phyloP scores from a whole-genome alignment of 2,113 vertebrate genomes.

The Solenodon paradoxus region DNA sequence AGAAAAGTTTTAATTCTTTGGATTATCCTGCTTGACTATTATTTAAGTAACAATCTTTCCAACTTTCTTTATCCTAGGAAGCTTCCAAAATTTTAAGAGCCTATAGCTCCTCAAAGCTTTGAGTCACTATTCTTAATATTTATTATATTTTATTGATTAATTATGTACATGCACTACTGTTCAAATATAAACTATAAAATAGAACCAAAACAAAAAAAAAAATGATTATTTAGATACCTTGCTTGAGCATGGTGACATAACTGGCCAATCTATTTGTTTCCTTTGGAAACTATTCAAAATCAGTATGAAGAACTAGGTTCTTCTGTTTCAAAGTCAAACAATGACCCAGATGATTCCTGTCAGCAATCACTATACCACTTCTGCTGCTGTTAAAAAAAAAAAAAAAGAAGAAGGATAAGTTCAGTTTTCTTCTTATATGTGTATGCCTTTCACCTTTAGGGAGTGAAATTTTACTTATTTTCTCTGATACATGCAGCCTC shows the following conservation, averaged over 20 bases:
- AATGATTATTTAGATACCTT: neutral
- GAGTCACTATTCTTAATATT: neutral
- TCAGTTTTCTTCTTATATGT: neutral
- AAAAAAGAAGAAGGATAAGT: neutral
- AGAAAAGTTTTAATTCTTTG: neutral
- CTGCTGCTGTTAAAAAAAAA: neutral
- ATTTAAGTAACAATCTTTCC: neutral
- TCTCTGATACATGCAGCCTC: neutral
- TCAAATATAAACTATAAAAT: conserved; percentile 2
- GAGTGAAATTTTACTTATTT: neutral
- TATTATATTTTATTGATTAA: neutral
- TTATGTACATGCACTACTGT: neutral
- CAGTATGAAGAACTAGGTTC: neutral
- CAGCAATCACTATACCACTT: neutral
- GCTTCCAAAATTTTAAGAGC: neutral
- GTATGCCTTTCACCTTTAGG: neutral
- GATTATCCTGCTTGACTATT: neutral
- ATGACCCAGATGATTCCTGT: neutral
- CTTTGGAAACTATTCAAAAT: neutral
- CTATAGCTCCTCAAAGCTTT: neutral
- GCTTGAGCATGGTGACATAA: neutral
- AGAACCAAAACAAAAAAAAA: neutral
- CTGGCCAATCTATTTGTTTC: neutral
- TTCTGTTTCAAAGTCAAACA: neutral
- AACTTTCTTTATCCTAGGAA: neutral